Evolutionary conservation across 2,797 vertebrate genomes (phyloP).

Genomic region (Cyclura pinguis): DNA sequence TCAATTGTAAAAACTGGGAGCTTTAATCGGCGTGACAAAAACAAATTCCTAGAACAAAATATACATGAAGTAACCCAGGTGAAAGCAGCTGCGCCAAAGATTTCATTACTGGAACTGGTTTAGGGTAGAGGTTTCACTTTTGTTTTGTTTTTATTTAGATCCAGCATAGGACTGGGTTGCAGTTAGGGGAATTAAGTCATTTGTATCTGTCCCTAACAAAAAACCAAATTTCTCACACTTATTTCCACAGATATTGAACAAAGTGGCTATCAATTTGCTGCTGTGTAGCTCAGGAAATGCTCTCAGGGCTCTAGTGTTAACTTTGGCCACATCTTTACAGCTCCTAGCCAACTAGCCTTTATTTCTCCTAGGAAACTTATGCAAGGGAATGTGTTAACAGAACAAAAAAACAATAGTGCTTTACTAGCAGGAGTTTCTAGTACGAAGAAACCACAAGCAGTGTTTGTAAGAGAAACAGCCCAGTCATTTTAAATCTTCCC

Average conservation of each 20-base stretch:
- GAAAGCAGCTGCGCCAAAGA: not conserved
- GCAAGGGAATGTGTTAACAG: constrained; percentile 46
- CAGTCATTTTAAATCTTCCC: constrained; percentile 37
- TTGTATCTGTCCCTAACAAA: not conserved
- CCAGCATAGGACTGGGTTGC: constrained; percentile 59
- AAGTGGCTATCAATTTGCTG: constrained; percentile 63
- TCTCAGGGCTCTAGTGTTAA: constrained; percentile 60
- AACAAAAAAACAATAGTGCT: constrained; percentile 40
- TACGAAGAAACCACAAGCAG: constrained; percentile 59
- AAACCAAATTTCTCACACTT: constrained; percentile 60
- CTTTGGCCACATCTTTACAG: constrained; percentile 59
- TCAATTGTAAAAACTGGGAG: too few species aligned
- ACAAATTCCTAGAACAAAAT: constrained; percentile 39
- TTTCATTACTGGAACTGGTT: not conserved
- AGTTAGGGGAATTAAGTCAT: constrained; percentile 57
- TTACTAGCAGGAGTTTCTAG: constrained; percentile 36
- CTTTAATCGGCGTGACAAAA: constrained; percentile 26
- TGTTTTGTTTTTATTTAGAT: constrained; percentile 1
- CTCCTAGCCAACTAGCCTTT: constrained; percentile 49
- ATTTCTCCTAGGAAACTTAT: constrained; percentile 38
- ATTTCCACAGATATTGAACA: constrained; percentile 73
- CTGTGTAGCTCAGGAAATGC: constrained; percentile 68
- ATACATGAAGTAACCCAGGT: not conserved
- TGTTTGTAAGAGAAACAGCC: constrained; percentile 51
- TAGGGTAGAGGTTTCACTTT: not conserved